Evolutionary conservation across 2,888 invertebrate species (phyloP).

Genomic region (Oeneis ivallda): DNA sequence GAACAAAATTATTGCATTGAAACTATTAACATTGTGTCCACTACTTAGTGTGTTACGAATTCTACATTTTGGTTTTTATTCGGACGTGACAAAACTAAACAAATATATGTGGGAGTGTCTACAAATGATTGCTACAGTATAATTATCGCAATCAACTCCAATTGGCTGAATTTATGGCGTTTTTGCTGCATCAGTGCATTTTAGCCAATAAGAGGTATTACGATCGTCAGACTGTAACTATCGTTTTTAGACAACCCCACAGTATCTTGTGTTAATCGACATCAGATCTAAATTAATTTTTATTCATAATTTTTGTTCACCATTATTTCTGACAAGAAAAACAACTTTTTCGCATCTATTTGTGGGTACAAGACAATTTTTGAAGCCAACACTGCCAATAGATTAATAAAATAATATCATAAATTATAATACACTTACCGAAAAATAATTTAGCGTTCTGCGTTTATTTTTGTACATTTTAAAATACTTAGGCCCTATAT

Average conservation of each 20-base stretch:
- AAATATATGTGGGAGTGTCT: neutral
- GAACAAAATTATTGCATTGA: conserved; percentile 6
- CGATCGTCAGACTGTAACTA: too few relatives aligned
- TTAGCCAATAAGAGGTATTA: too few relatives aligned
- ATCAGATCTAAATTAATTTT: conserved; percentile 16
- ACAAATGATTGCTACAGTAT: too few relatives aligned
- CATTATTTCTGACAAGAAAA: conserved; percentile 21
- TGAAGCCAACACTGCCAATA: neutral
- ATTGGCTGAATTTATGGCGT: too few relatives aligned
- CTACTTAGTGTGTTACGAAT: neutral
- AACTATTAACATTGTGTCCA: neutral
- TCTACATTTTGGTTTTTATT: neutral
- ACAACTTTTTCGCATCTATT: neutral
- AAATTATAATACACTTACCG: too few relatives aligned
- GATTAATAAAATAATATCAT: neutral
- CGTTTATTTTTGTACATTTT: too few relatives aligned
- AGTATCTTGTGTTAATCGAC: neutral
- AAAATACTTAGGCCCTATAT: neutral
- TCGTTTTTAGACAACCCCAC: too few relatives aligned
- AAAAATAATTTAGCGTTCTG: neutral
- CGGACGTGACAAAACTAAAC: neutral
- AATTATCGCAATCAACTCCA: too few relatives aligned
- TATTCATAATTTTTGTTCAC: conserved; percentile 12
- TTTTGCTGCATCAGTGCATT: too few relatives aligned
- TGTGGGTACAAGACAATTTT: neutral